These are phyloP conservation scores for Dascillus cervinus DNA, from an alignment of 2,888 invertebrate genomes.

Conservation along the genomic window DNA sequence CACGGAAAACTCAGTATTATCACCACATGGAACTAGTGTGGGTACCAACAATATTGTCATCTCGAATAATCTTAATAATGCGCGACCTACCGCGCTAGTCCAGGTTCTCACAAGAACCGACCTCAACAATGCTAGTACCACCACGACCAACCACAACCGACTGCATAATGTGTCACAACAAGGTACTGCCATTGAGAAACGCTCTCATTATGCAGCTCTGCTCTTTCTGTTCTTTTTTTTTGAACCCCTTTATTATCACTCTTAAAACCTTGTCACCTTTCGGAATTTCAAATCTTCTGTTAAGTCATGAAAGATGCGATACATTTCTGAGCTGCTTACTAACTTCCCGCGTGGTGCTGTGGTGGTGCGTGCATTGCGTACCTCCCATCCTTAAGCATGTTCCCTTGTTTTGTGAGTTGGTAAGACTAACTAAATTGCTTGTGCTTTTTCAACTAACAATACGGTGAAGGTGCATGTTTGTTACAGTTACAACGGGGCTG, in stretches of 20 bases:
- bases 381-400: conserved; percentile 26
- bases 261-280: conserved; percentile 11
- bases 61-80: conserved; percentile 45
- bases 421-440: conserved; percentile 26
- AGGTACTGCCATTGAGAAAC: conserved; percentile 35
- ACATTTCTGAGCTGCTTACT: conserved; percentile 30
- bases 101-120: conserved; percentile 43
- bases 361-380: conserved; percentile 41
- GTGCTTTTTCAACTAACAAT: conserved; percentile 22
- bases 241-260: conserved; percentile 8
- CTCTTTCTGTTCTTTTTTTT: conserved; percentile 19
- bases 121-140: conserved; percentile 45
- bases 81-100: conserved; percentile 42
- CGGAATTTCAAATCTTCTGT: conserved; percentile 8
- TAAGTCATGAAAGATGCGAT: conserved; percentile 9
- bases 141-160: conserved; percentile 45
- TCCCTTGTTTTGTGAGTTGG: conserved; percentile 20
- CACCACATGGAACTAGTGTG: conserved; percentile 55
- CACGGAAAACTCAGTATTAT: conserved; percentile 48
- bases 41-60: conserved; percentile 51
- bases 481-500: conserved; percentile 46
- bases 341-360: conserved; percentile 37
- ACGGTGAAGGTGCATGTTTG: conserved; percentile 32
- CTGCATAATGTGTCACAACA: conserved; percentile 44
- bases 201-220: conserved; percentile 18